These are phyloP conservation scores for Tyrannus savana DNA, from an alignment of 2,113 vertebrate species.

Conservation along the genomic window DNA sequence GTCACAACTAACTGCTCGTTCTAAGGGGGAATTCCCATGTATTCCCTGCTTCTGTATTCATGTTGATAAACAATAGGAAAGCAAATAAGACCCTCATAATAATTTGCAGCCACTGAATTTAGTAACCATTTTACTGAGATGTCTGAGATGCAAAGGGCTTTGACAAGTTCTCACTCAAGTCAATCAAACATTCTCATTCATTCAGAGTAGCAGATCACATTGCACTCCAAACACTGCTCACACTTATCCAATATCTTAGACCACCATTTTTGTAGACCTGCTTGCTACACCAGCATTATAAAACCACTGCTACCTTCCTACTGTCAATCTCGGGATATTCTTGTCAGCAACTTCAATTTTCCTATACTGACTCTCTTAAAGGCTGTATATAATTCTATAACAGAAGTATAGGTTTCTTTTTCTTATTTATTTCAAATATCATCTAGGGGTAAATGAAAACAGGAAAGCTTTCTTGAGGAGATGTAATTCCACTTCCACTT, in stretches of 20 bases:
- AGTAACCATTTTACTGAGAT: conserved; percentile 22
- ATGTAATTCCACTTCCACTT: conserved; percentile 78
- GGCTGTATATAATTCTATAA: background rate
- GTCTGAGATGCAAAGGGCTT: background rate
- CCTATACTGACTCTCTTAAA: background rate
- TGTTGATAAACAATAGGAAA: background rate
- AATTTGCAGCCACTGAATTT: background rate
- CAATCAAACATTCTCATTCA: background rate
- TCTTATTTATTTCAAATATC: background rate
- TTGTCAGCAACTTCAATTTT: background rate
- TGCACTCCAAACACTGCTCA: background rate
- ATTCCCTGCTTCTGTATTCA: background rate
- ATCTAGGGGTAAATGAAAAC: conserved; percentile 6
- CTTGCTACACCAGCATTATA: background rate
- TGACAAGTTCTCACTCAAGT: background rate
- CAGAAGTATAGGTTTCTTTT: background rate
- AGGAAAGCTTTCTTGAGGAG: conserved; percentile 17
- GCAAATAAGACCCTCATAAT: background rate
- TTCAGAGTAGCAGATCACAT: background rate
- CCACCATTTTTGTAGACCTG: background rate
- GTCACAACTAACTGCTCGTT: background rate
- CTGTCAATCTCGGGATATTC: background rate
- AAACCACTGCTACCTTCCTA: background rate
- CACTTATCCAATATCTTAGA: background rate
- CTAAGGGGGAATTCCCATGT: background rate